Percentiles rank a stretch among this genome's conserved stretches.
phyloP scores from a whole-genome alignment of 2,888 invertebrate genomes.

The Cryptus armator region DNA sequence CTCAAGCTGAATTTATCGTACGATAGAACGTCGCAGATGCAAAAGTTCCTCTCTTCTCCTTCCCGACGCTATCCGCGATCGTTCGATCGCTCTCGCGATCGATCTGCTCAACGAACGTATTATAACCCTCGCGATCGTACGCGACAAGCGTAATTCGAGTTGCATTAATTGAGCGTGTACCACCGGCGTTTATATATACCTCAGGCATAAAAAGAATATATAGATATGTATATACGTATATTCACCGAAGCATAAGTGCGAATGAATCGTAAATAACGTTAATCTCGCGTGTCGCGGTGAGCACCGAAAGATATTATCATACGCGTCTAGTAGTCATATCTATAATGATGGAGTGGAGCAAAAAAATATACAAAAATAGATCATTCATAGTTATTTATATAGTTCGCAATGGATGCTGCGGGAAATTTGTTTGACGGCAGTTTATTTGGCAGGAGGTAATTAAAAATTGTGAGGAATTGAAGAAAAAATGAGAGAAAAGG shows the following conservation, averaged over 20 bases:
- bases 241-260: conserved; percentile 59
- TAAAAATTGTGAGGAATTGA: neutral
- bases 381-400: conserved; percentile 1
- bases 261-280: conserved; percentile 67
- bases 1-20: neutral
- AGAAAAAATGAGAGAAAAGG: neutral
- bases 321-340: conserved; percentile 8
- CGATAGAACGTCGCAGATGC: neutral
- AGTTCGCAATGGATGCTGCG: neutral
- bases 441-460: neutral
- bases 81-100: conserved; percentile 71
- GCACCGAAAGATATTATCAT: conserved; percentile 59
- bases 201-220: conserved; percentile 2
- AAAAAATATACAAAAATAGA: neutral
- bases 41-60: conserved; percentile 16
- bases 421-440: neutral
- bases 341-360: conserved; percentile 36
- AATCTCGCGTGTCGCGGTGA: conserved; percentile 64
- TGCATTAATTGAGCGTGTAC: conserved; percentile 74
- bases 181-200: conserved; percentile 43
- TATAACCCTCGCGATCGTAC: conserved; percentile 45
- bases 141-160: conserved; percentile 75
- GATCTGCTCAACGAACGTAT: conserved; percentile 55
- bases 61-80: conserved; percentile 20
- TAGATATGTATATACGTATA: conserved; percentile 3